Evolutionary conservation across 1,140 invertebrate genomes (phyloP), one percentile per base, ranked within the genome.

Genomic region (Saccostrea cuccullata): DNA sequence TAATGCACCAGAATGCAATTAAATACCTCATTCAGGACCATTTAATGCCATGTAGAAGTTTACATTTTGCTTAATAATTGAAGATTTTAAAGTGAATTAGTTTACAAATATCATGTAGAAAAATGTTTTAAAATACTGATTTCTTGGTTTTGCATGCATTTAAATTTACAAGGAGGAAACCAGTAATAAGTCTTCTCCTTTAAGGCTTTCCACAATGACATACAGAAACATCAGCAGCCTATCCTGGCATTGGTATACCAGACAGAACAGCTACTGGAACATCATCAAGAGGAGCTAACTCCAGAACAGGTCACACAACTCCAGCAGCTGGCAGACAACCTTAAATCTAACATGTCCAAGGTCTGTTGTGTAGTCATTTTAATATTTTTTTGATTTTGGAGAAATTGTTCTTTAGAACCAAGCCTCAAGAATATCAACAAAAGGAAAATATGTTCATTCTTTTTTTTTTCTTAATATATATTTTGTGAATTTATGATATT

Each of bases 161-260:
- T 47, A 47, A 36, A 47, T 3, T 6, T 47, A 47, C 47, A 47
- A 47, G 9, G 6, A 8, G 5, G 47, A 47, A 47, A 2, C 47
- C 6, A n/a, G n/a, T n/a, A n/a, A n/a, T n/a, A n/a, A n/a, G 30
- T 36, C 30, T 26, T 73, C 23, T 30, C 26, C 82, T 91, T 91
- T 40, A 94, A 98, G 97, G 96, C 97, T 94, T 97, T 99, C 87
- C 98, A 98, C 94, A 98, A 98, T 93, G 98, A 99, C 94, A 96
- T 99, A 26, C 97, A 98, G 92, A 96, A 97, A 73, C 98, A 99
- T 94, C 96, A 97, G 91, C 97, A 98, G 56, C 97, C 97, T 58
- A 97, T 99, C 3, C 96, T 97, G 60, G 97, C 97, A 23, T 98
- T 98, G 90, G 96, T 98, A 83, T 98, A 99, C 94, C 98, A 99